Percentiles rank a stretch among this genome's conserved stretches.
phyloP scores from a whole-genome alignment of 2,113 vertebrate genomes.

The Cynoglossus semilaevis region DNA sequence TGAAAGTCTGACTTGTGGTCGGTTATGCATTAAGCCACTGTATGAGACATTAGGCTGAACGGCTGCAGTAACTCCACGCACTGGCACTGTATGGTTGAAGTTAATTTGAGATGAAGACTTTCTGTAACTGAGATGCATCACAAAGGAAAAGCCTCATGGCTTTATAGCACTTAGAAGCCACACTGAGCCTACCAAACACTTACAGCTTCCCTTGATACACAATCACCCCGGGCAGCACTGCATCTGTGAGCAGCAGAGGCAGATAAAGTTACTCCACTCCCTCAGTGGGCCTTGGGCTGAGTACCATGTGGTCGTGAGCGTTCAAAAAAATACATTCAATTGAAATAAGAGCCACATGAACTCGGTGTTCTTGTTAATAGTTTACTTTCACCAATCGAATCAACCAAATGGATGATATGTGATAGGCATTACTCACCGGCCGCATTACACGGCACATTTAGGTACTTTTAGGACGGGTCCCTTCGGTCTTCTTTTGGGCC shows the following conservation, averaged over 20 bases:
- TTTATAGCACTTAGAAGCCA: slow-evolving; percentile 38
- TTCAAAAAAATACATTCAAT: slow-evolving; percentile 37
- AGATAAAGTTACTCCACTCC: slow-evolving; percentile 44
- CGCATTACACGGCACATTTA: too few species aligned
- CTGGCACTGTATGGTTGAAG: not conserved
- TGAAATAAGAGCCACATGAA: slow-evolving; percentile 2
- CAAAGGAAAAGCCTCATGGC: slow-evolving; percentile 20
- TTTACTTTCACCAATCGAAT: too few species aligned
- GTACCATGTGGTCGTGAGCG: slow-evolving; percentile 39
- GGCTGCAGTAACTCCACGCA: slow-evolving; percentile 11
- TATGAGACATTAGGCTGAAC: not conserved
- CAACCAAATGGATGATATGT: too few species aligned
- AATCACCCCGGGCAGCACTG: slow-evolving; percentile 46
- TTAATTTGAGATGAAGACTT: slow-evolving; percentile 24
- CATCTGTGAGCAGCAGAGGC: slow-evolving; percentile 20
- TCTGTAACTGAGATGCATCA: slow-evolving; percentile 22
- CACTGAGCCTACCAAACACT: slow-evolving; percentile 55
- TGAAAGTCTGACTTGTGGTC: slow-evolving; percentile 1
- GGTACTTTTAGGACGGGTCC: too few species aligned
- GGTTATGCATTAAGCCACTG: not conserved
- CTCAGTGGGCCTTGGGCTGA: slow-evolving; percentile 31
- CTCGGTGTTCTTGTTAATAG: too few species aligned
- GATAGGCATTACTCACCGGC: too few species aligned
- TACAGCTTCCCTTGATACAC: slow-evolving; percentile 40
- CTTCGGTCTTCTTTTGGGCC: too few species aligned